These are phyloP conservation scores for Caenorhabditis sp. DNA, from an alignment of 2,888 invertebrate genomes.

Conservation along the genomic window DNA sequence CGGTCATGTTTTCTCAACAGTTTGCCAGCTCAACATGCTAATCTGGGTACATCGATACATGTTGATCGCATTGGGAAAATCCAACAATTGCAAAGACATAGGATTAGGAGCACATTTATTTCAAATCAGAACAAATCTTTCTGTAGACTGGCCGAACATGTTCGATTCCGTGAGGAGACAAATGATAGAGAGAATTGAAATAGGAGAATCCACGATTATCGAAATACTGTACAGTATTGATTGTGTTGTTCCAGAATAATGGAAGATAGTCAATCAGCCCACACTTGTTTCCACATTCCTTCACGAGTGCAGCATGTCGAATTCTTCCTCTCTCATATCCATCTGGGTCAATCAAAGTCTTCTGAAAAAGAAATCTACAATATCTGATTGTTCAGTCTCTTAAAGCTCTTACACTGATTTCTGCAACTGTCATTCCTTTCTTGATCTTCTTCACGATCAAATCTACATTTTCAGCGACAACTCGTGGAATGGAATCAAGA, in stretches of 20 bases:
- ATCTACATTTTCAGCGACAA: background rate
- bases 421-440: conserved; percentile 10
- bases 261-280: conserved; percentile 50
- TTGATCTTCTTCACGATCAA: conserved; percentile 25
- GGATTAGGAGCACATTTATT: background rate
- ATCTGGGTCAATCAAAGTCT: conserved; percentile 2
- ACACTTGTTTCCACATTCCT: conserved; percentile 47
- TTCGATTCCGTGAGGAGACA: conserved; percentile 48
- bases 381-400: no score
- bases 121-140: conserved; percentile 34
- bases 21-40: no score
- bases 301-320: conserved; percentile 17
- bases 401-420: conserved; percentile 18
- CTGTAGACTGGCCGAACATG: conserved; percentile 38
- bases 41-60: no score
- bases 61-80: no score
- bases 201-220: conserved; percentile 40
- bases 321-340: conserved; percentile 35
- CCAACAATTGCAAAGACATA: background rate
- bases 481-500: conserved; percentile 37
- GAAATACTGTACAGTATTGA: conserved; percentile 29
- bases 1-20: no score
- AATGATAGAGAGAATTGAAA: conserved; percentile 23
- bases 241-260: conserved; percentile 25
- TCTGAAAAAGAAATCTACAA: no score